Conservation (phyloP, 2,797 vertebrate species). For the Astyanax mexicanus region DNA sequence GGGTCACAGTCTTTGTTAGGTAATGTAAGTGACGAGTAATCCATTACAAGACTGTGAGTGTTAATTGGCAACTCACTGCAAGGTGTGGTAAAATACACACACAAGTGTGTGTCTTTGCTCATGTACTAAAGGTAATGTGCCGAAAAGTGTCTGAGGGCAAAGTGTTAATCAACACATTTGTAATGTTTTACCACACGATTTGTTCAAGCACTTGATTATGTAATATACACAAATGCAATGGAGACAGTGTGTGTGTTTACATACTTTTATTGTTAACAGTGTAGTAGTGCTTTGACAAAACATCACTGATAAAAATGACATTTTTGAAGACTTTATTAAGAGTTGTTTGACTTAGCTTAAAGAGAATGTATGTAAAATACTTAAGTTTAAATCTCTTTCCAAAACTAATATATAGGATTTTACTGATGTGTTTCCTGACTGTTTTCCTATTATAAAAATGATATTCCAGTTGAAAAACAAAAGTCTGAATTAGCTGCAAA, state of each 20-base stretch:
- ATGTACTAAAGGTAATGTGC: background rate
- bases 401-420: background rate
- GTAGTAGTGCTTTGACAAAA: constrained; percentile 36
- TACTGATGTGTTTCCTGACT: background rate
- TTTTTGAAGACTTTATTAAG: constrained; percentile 10
- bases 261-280: constrained; percentile 17
- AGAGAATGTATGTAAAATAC: background rate
- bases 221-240: background rate
- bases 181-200: background rate
- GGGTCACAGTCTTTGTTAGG: constrained; percentile 5
- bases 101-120: background rate
- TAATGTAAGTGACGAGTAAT: constrained; percentile 32
- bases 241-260: background rate
- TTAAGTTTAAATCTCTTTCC: background rate
- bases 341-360: background rate
- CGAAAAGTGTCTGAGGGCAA: background rate
- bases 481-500: constrained; percentile 10
- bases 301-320: background rate
- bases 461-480: constrained; percentile 4
- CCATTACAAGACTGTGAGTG: constrained; percentile 16
- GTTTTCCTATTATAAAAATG: constrained; percentile 13
- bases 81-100: background rate
- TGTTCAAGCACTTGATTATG: background rate
- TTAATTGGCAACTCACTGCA: constrained; percentile 15
- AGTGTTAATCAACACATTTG: background rate